Conservation (phyloP, 1,140 invertebrate species). For the Ruditapes philippinarum region DNA sequence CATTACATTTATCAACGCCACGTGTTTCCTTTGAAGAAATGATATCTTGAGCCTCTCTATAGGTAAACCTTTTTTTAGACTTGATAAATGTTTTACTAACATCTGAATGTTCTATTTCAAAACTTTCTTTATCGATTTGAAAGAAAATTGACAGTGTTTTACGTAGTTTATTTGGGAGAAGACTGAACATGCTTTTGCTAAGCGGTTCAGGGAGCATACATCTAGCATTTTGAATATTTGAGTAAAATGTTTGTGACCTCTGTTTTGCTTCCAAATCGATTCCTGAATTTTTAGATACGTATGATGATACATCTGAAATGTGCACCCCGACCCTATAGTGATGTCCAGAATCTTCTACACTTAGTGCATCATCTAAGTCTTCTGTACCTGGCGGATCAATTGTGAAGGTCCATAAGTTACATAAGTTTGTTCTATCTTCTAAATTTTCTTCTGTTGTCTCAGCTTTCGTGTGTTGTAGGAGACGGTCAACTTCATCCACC, state of each 20-base stretch:
- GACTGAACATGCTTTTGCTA: conserved; percentile 84
- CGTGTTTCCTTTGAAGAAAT: conserved; percentile 24
- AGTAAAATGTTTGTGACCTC: conserved; percentile 82
- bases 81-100: conserved; percentile 71
- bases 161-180: conserved; percentile 81
- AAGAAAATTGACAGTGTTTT: conserved; percentile 78
- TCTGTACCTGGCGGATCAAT: conserved; percentile 99
- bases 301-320: conserved; percentile 84
- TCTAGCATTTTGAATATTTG: conserved; percentile 74
- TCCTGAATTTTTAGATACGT: conserved; percentile 73
- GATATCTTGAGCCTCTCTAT: conserved; percentile 75
- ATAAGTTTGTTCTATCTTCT: conserved; percentile 90
- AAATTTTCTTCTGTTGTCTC: conserved; percentile 87
- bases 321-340: conserved; percentile 80
- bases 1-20: neutral
- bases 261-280: conserved; percentile 83
- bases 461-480: neutral
- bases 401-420: conserved; percentile 89
- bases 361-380: conserved; percentile 99
- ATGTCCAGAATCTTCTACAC: conserved; percentile 85
- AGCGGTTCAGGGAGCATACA: conserved; percentile 86
- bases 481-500: neutral
- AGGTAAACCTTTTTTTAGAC: conserved; percentile 72
- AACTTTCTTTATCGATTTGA: conserved; percentile 62
- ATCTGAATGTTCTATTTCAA: neutral